Evolutionary conservation across 2,797 vertebrate species (phyloP), one percentile per base, ranked within the genome.

Genomic region (Anabas testudineus): DNA sequence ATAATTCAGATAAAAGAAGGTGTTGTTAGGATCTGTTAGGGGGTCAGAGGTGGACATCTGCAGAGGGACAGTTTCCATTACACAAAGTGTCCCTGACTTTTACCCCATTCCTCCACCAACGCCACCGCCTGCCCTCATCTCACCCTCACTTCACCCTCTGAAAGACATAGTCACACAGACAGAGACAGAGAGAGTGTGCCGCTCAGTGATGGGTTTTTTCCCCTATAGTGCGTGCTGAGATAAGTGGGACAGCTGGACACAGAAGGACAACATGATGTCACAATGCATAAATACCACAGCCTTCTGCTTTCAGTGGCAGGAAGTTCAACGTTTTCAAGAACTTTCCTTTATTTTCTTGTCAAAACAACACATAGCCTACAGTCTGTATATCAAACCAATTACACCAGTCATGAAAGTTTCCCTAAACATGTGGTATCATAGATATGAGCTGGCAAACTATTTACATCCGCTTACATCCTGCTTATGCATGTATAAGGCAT

Each of bases 11-110:
- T 67, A 67, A 80, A 85, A 68, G 81, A 57, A 67, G 10, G 62
- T 69, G 74, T 81, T 91, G 91, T 90, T 64, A 77, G 69, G 62
- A 37, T 62, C 18, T 61, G 56, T 46, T 14, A 24, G 56, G 61
- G 73, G 83, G 81, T 87, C 87, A 85, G 73, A 76, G 71, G 76
- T 77, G 58, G 56, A 87, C 87, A 89, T 91, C 84, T 89, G 89
- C 73, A 47, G 73, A 80, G 36, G 66, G 76, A 82, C 78, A 66
- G 65, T 84, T 90, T 89, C 88, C 88, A 88, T 84, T 84, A 73
- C 84, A 84, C 73, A 81, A 77, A 78, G 66, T 74, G 60, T 78
- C 76, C 15, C 34, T 19, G 54, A 1, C 24, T 34, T 47, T 66
- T 42, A 58, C 56, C 67, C 59, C 48, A 36, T 15, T 26, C 15